Percentiles rank a stretch among this genome's conserved stretches.
Evolutionary conservation across 2,113 vertebrate species (phyloP).

Genomic region (Alexandromys fortis): DNA sequence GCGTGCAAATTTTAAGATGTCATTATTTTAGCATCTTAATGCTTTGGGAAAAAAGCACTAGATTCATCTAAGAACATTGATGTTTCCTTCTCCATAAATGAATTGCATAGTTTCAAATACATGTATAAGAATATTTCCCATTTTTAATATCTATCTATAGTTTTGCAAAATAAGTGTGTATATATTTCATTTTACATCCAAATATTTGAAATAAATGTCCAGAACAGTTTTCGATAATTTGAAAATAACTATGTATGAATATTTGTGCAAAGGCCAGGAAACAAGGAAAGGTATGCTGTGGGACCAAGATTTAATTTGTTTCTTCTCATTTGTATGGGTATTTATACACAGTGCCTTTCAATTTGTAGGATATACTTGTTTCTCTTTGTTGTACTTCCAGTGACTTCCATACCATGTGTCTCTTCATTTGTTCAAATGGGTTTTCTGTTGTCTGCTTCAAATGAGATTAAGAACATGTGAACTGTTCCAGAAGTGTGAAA

Average conservation of each 20-base stretch:
- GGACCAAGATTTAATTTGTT: neutral
- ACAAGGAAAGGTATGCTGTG: neutral
- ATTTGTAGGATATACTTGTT: neutral
- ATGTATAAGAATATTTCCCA: neutral
- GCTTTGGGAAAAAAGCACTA: neutral
- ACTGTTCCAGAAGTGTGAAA: neutral
- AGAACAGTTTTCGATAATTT: neutral
- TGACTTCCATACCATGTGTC: neutral
- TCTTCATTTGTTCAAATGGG: neutral
- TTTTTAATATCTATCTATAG: neutral
- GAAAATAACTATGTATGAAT: neutral
- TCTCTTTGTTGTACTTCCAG: neutral
- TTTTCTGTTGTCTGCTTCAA: neutral
- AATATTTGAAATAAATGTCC: neutral
- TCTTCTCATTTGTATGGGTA: neutral
- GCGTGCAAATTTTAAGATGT: too few species aligned
- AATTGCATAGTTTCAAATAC: neutral
- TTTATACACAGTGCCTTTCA: neutral
- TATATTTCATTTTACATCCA: slow-evolving; percentile 8
- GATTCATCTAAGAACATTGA: neutral
- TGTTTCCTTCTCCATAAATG: neutral
- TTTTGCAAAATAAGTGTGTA: neutral
- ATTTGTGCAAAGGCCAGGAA: neutral
- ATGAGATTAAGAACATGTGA: neutral
- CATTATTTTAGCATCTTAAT: neutral